phyloP scores from a whole-genome alignment of 2,113 vertebrate genomes.

The Tragulus kanchil region DNA sequence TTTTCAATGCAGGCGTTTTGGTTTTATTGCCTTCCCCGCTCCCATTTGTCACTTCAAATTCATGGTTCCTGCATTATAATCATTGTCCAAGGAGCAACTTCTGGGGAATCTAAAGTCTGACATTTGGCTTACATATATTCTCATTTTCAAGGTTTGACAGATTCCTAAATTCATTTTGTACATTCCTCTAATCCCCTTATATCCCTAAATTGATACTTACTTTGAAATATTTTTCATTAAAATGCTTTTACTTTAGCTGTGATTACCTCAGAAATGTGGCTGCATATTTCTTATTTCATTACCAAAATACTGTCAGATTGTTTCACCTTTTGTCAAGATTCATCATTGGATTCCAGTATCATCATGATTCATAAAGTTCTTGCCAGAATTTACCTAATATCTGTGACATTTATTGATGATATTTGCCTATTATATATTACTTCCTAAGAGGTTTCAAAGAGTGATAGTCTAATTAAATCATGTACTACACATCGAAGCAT shows the following conservation, averaged over 20 bases:
- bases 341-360: background rate
- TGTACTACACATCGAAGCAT: background rate
- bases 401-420: background rate
- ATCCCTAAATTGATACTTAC: background rate
- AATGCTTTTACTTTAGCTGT: background rate
- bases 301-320: background rate
- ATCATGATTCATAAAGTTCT: background rate
- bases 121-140: background rate
- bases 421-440: background rate
- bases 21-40: background rate
- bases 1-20: background rate
- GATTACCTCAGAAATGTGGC: background rate
- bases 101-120: background rate
- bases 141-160: background rate
- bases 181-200: background rate
- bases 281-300: background rate
- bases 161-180: background rate
- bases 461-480: background rate
- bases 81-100: background rate
- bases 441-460: background rate
- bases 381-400: background rate
- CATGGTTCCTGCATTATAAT: background rate
- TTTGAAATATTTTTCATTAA: background rate
- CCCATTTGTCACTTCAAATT: background rate
- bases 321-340: background rate